Base-by-base conservation (phyloP, 2,797 vertebrate genomes). In the Gymnoscopelus microlampas region DNA sequence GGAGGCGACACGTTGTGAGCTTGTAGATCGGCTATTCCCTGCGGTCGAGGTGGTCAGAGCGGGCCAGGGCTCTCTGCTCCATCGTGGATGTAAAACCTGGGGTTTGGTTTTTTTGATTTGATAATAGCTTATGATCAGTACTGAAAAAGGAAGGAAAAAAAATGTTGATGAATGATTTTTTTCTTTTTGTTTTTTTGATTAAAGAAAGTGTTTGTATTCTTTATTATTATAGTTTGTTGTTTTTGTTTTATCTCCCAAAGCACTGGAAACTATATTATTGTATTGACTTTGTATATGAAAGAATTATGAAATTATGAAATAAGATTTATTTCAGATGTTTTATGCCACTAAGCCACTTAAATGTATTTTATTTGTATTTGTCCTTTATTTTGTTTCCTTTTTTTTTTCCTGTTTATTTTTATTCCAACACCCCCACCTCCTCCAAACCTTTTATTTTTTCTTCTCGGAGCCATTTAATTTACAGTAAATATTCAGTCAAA, bases 241-340 rank as follows among this genome's bases (percentile, higher is more conserved):
- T 86, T 84, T 63, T 88, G 80, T 85, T 88, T 83, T 82, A 71
- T 84, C 80, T 89, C 87, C 88, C 77, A 90, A 93, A 93, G 92
- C 93, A 94, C 93, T 94, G 92, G 90, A 94, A 93, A 87, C 77
- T 81, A 77, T 90, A 80, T 89, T 89, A 82, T 93, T 90, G 78
- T 92, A 85, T 83, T 91, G 77, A 90, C 84, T 93, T 92, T 93
- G 88, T 92, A 88, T 85, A 84, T 91, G 77, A 73, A 89, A 77
- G 81, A 91, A 87, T 89, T 91, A 87, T 88, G 82, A 82, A 90
- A 87, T 89, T 91, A 87, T 44, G 82, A 81, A 90, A 78, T 88
- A 79, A 73, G 79, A 89, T 90, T 90, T 88, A 87, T 91, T 91
- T 90, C 87, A 85, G 76, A 88, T 87, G 85, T 93, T 85, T 74